These are phyloP conservation scores for Bellardia bayeri DNA, from an alignment of 2,888 invertebrate genomes.

Conservation along the genomic window DNA sequence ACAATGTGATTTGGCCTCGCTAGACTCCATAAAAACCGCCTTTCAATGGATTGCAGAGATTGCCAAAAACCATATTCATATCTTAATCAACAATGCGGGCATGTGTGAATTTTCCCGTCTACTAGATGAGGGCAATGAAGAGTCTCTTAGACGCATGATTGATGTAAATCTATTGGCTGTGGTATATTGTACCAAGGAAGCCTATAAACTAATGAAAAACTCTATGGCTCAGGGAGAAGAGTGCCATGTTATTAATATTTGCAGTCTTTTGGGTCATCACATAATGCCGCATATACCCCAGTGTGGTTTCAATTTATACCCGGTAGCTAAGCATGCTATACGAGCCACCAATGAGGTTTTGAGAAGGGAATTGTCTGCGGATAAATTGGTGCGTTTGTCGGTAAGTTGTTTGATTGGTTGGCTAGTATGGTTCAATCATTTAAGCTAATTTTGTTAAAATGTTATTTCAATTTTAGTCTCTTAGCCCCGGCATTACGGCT, in stretches of 20 bases:
- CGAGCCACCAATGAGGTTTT: slow-evolving; percentile 78
- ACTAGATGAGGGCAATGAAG: slow-evolving; percentile 77
- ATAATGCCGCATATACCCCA: slow-evolving; percentile 80
- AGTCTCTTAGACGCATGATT: slow-evolving; percentile 78
- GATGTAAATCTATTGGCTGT: slow-evolving; percentile 84
- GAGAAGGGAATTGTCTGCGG: slow-evolving; percentile 77
- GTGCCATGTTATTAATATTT: slow-evolving; percentile 84
- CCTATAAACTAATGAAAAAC: slow-evolving; percentile 84
- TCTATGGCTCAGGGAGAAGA: slow-evolving; percentile 77
- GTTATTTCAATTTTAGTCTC: slow-evolving; percentile 75
- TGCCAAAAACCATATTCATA: slow-evolving; percentile 84
- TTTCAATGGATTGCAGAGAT: slow-evolving; percentile 85
- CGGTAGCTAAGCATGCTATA: slow-evolving; percentile 79
- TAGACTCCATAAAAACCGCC: slow-evolving; percentile 85
- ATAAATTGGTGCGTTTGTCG: slow-evolving; percentile 78
- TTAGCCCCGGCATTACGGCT: slow-evolving; percentile 79
- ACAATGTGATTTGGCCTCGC: slow-evolving; percentile 85
- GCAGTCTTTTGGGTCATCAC: slow-evolving; percentile 84
- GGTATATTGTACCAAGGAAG: slow-evolving; percentile 84
- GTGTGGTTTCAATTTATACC: slow-evolving; percentile 79
- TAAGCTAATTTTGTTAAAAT: neutral
- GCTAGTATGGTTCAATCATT: no score
- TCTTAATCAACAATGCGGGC: slow-evolving; percentile 87
- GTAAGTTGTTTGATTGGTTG: slow-evolving; percentile 73
- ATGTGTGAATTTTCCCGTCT: slow-evolving; percentile 78